Percentiles rank a stretch among this genome's conserved stretches.
These are phyloP conservation scores for Archips xylosteana DNA, from an alignment of 2,888 invertebrate genomes.

Conservation along the genomic window DNA sequence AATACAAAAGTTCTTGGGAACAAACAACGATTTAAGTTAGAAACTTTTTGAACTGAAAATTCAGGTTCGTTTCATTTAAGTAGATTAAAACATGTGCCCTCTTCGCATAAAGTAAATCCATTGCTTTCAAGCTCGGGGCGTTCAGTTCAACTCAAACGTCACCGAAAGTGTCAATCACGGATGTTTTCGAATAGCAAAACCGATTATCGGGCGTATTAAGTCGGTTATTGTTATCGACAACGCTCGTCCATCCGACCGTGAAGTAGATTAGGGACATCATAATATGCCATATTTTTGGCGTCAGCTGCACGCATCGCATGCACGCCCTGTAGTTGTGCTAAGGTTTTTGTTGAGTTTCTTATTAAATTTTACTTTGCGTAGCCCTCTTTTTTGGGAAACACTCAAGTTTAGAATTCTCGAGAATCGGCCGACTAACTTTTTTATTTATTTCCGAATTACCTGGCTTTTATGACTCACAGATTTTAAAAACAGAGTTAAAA, in stretches of 20 bases:
- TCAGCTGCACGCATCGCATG: conserved; percentile 81
- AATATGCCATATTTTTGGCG: conserved; percentile 81
- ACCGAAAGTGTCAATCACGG: conserved; percentile 83
- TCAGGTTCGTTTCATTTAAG: conserved; percentile 25
- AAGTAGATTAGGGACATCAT: conserved; percentile 85
- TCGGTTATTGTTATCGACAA: conserved; percentile 84
- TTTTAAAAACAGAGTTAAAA: background rate
- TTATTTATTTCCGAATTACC: background rate
- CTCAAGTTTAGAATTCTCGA: conserved; percentile 43
- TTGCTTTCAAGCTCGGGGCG: conserved; percentile 62
- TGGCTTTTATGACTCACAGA: background rate
- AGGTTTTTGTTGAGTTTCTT: conserved; percentile 60
- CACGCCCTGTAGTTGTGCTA: conserved; percentile 58
- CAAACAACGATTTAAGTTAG: conserved; percentile 4
- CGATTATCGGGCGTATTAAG: conserved; percentile 84
- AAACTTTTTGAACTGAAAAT: conserved; percentile 24
- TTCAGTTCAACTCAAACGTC: conserved; percentile 72
- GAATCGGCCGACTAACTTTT: conserved; percentile 14
- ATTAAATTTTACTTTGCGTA: conserved; percentile 56
- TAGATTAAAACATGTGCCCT: conserved; percentile 49
- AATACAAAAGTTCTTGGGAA: too few relatives aligned
- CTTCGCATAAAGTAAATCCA: conserved; percentile 58
- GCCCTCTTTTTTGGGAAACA: conserved; percentile 40
- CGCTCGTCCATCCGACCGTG: conserved; percentile 74
- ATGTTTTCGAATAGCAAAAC: conserved; percentile 83